These are phyloP conservation scores for Parnassius orleans DNA, from an alignment of 2,888 invertebrate genomes.

Conservation along the genomic window DNA sequence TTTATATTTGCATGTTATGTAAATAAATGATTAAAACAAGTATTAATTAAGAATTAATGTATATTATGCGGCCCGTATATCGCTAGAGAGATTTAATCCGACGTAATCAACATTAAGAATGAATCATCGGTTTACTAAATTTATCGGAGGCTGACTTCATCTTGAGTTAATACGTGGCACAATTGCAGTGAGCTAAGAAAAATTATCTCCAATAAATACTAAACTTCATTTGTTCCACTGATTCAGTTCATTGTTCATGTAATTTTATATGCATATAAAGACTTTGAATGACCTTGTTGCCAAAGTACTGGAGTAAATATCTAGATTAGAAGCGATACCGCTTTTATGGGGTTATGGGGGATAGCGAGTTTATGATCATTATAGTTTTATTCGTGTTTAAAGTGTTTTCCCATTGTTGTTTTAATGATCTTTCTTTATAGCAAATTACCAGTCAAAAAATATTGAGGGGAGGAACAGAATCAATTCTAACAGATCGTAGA, in stretches of 20 bases:
- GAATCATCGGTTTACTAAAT: conserved; percentile 8
- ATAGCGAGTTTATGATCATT: background rate
- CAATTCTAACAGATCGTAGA: no score
- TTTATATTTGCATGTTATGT: no score
- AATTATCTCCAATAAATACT: background rate
- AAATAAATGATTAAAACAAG: background rate
- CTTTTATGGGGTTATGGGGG: background rate
- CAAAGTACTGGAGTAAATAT: background rate
- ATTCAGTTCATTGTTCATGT: background rate
- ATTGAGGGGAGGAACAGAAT: no score
- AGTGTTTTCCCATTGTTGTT: no score
- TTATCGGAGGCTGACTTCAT: conserved; percentile 14
- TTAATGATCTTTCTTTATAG: no score
- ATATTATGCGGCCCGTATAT: background rate
- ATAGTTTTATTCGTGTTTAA: background rate
- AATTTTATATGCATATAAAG: background rate
- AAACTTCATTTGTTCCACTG: background rate
- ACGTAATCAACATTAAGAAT: background rate
- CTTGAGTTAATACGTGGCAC: background rate
- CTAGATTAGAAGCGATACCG: background rate
- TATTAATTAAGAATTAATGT: background rate
- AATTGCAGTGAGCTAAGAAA: background rate
- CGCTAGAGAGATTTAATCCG: background rate
- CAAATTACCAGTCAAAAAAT: no score
- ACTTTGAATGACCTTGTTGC: background rate